These are phyloP conservation scores for Hydrotaea cyrtoneurina DNA, from an alignment of 2,888 invertebrate species.

Conservation along the genomic window DNA sequence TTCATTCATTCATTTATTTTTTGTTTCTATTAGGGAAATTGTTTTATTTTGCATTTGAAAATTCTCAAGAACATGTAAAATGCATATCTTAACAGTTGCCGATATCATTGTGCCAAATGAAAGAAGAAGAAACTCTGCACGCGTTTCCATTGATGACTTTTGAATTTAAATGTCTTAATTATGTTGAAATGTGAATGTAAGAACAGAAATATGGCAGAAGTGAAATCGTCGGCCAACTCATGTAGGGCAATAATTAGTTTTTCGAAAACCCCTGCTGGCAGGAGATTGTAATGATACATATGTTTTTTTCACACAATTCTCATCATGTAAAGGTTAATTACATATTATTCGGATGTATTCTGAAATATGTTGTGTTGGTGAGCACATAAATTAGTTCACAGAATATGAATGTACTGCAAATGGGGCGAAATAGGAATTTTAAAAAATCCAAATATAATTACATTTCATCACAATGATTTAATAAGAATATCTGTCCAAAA, in stretches of 20 bases:
- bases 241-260: neutral
- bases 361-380: neutral
- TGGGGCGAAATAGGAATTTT: too few species aligned
- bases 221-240: neutral
- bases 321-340: constrained; percentile 7
- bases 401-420: too few species aligned
- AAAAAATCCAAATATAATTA: too few species aligned
- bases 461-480: too few species aligned
- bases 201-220: neutral
- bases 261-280: neutral
- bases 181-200: neutral
- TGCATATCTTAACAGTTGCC: neutral
- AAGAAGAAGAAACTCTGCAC: neutral
- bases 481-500: too few species aligned
- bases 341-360: neutral
- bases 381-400: too few species aligned
- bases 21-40: neutral
- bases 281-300: neutral
- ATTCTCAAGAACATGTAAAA: neutral
- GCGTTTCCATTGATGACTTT: neutral
- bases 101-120: constrained; percentile 1
- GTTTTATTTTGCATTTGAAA: neutral
- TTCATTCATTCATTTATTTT: neutral
- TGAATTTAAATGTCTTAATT: constrained; percentile 4
- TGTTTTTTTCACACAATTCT: neutral